Evolutionary conservation across 1,140 invertebrate genomes (phyloP).

Genomic region (Mercenaria mercenaria): DNA sequence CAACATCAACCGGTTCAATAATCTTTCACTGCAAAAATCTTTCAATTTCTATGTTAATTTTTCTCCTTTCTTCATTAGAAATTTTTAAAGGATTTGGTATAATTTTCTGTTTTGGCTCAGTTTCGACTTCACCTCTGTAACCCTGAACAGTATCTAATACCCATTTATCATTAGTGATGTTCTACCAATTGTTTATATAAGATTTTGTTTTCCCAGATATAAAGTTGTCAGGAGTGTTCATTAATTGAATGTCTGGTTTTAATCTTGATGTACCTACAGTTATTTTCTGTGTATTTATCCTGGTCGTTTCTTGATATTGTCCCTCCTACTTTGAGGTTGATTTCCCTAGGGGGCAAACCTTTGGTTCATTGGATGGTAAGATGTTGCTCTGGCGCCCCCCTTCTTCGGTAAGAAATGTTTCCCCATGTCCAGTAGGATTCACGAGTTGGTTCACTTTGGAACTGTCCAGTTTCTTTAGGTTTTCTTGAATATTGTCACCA

Average conservation of each 20-base stretch:
- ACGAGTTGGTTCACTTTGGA: not conserved
- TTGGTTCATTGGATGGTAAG: no score
- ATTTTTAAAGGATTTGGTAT: slow-evolving; percentile 10
- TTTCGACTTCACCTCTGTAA: slow-evolving; percentile 22
- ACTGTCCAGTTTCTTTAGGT: not conserved
- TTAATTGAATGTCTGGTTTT: not conserved
- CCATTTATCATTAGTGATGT: slow-evolving; percentile 43
- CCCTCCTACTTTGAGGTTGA: not conserved
- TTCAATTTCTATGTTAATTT: slow-evolving; percentile 34
- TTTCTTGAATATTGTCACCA: not conserved
- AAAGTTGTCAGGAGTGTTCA: not conserved
- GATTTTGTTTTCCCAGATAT: slow-evolving; percentile 22
- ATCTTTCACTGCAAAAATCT: slow-evolving; percentile 17
- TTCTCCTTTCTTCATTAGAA: not conserved
- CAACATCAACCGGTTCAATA: not conserved
- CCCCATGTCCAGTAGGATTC: no score
- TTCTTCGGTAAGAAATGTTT: not conserved
- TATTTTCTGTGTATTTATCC: not conserved
- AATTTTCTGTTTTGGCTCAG: not conserved
- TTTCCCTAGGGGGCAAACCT: no score
- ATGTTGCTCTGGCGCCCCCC: not conserved
- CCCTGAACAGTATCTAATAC: slow-evolving; percentile 46
- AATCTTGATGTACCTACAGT: not conserved
- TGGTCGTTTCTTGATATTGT: no score
- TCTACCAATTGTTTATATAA: slow-evolving; percentile 12